A percentile compares a stretch with the other conserved stretches of the same genome.
phyloP scores from a whole-genome alignment of 2,888 invertebrate genomes.

The Perdita meconis region DNA sequence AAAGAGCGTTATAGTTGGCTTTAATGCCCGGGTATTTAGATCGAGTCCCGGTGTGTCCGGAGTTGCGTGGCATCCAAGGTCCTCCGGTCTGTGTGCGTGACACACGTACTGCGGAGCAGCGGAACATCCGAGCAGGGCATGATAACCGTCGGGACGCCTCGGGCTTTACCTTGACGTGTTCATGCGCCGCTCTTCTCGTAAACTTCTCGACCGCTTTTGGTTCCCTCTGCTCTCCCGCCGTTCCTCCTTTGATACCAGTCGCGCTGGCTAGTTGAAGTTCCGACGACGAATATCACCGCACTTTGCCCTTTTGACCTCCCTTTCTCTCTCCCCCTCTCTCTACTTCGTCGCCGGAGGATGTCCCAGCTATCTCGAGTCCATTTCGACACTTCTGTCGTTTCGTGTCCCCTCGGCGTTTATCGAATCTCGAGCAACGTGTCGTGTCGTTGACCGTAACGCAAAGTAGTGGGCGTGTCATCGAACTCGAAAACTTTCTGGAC shows the following conservation, averaged over 20 bases:
- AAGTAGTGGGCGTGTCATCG: too few relatives aligned
- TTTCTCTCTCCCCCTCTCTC: too few relatives aligned
- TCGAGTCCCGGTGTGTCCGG: slow-evolving; percentile 39
- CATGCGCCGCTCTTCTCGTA: slow-evolving; percentile 76
- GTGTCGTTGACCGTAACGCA: too few relatives aligned
- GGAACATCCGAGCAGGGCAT: slow-evolving; percentile 29
- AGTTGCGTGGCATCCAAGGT: slow-evolving; percentile 34
- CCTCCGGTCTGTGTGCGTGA: slow-evolving; percentile 13
- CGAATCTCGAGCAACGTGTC: too few relatives aligned
- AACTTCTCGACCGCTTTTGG: slow-evolving; percentile 65
- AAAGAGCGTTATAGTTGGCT: slow-evolving; percentile 66
- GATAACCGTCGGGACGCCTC: slow-evolving; percentile 66
- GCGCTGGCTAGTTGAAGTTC: background rate
- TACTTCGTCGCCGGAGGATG: background rate
- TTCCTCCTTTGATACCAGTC: slow-evolving; percentile 17
- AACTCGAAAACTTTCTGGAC: too few relatives aligned
- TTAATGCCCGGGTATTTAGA: slow-evolving; percentile 68
- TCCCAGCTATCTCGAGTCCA: background rate
- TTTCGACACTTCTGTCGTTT: background rate
- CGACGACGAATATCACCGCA: slow-evolving; percentile 4
- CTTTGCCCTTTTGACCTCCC: slow-evolving; percentile 7
- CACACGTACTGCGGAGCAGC: slow-evolving; percentile 33
- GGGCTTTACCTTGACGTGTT: slow-evolving; percentile 75
- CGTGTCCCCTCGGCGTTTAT: background rate
- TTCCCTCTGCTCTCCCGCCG: slow-evolving; percentile 3